Evolutionary conservation across 2,888 invertebrate species (phyloP).

Genomic region (Notodonta dromedarius): DNA sequence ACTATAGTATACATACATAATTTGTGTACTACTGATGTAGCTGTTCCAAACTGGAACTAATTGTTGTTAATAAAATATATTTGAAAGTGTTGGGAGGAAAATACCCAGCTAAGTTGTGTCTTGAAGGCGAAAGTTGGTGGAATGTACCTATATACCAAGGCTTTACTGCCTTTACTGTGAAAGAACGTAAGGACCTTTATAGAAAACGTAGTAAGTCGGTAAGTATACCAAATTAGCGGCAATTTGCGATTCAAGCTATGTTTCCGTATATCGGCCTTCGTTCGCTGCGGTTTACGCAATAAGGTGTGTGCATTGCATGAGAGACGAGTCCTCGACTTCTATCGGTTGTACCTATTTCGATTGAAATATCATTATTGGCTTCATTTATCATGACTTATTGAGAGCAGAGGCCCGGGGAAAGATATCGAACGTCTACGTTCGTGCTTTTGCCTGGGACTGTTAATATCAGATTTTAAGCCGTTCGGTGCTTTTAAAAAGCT

Average conservation of each 20-base stretch:
- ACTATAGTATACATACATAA: no score
- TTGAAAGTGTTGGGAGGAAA: no score
- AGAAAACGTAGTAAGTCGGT: slow-evolving; percentile 10
- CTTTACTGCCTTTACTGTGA: slow-evolving; percentile 14
- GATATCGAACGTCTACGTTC: slow-evolving; percentile 14
- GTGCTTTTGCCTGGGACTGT: slow-evolving; percentile 29
- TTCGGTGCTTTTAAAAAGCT: slow-evolving; percentile 44
- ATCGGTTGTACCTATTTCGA: slow-evolving; percentile 13
- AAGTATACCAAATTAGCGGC: slow-evolving; percentile 51
- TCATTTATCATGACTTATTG: slow-evolving; percentile 1
- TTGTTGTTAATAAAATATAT: no score
- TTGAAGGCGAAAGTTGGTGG: no score
- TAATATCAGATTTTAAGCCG: slow-evolving; percentile 44
- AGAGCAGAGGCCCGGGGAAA: slow-evolving; percentile 6
- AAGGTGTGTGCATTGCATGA: slow-evolving; percentile 53
- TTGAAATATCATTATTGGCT: slow-evolving; percentile 1
- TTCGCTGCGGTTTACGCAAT: slow-evolving; percentile 54
- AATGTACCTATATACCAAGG: slow-evolving; percentile 5
- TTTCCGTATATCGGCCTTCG: slow-evolving; percentile 69
- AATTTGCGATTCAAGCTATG: slow-evolving; percentile 58
- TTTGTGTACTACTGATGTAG: no score
- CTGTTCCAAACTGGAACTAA: no score
- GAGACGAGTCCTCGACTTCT: slow-evolving; percentile 44
- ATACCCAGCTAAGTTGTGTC: no score
- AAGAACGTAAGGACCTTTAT: slow-evolving; percentile 15